A percentile compares a stretch with the other conserved stretches of the same genome.
phyloP scores from a whole-genome alignment of 2,797 vertebrate species.

The Schizopygopsis malacanthus region DNA sequence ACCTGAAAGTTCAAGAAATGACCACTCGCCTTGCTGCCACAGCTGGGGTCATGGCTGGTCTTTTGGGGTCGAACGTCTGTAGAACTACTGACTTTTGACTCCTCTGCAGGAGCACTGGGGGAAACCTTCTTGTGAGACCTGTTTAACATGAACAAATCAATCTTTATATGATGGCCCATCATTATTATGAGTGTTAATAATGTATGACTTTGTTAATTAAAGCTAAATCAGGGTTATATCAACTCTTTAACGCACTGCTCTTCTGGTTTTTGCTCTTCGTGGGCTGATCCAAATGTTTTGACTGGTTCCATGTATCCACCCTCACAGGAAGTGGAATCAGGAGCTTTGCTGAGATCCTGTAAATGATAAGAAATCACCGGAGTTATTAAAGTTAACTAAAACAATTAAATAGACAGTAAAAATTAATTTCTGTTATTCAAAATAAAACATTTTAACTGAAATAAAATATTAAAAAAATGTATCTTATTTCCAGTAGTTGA shows the following conservation, averaged over 20 bases:
- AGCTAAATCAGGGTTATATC: neutral
- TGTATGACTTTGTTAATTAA: neutral
- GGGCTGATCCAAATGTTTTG: constrained; percentile 22
- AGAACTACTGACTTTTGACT: constrained; percentile 60
- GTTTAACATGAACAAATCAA: constrained; percentile 9
- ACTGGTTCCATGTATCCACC: constrained; percentile 46
- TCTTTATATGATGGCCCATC: neutral
- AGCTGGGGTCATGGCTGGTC: constrained; percentile 74
- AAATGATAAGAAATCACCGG: neutral
- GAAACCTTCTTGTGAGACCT: constrained; percentile 61
- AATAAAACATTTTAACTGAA: neutral
- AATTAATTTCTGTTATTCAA: neutral
- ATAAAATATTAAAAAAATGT: neutral
- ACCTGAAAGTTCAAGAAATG: neutral
- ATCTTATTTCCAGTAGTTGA: neutral
- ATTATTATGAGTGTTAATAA: neutral
- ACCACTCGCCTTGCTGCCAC: constrained; percentile 80
- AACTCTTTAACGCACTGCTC: constrained; percentile 65
- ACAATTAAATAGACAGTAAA: neutral
- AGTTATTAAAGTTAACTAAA: neutral
- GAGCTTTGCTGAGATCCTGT: constrained; percentile 51
- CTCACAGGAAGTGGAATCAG: constrained; percentile 24
- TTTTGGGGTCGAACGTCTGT: constrained; percentile 69
- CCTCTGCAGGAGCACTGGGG: constrained; percentile 28
- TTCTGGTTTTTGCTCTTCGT: constrained; percentile 41